Conservation (phyloP, 2,113 vertebrate genomes). For the Cichladusa arquata region DNA sequence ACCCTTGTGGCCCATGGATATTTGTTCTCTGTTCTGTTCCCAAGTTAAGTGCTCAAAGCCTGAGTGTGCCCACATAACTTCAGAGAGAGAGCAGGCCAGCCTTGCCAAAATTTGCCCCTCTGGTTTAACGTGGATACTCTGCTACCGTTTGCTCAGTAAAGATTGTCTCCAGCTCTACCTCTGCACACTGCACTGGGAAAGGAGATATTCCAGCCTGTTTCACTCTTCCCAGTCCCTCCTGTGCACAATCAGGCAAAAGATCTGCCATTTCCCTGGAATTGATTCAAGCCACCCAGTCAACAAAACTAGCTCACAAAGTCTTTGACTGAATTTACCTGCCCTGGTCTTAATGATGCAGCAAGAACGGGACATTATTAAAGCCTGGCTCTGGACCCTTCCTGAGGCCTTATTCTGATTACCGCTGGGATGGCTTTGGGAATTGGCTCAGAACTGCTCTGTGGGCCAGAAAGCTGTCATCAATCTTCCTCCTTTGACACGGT, state of each 20-base stretch:
- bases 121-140: not conserved
- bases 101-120: not conserved
- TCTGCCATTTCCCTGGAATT: not conserved
- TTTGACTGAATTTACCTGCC: not conserved
- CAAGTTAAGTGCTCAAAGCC: not conserved
- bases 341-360: not conserved
- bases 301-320: not conserved
- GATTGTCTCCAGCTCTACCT: not conserved
- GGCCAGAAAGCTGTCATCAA: not conserved
- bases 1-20: not conserved
- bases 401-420: not conserved
- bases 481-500: not conserved
- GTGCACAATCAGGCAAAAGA: not conserved
- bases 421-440: not conserved
- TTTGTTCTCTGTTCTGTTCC: constrained; percentile 5
- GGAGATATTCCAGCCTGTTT: not conserved
- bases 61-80: not conserved
- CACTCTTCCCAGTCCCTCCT: not conserved
- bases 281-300: not conserved
- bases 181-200: not conserved
- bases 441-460: not conserved
- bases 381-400: not conserved
- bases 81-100: not conserved
- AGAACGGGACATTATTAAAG: not conserved
- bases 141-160: not conserved